phyloP scores from a whole-genome alignment of 1,140 invertebrate genomes.

The Asbolus verrucosus region DNA sequence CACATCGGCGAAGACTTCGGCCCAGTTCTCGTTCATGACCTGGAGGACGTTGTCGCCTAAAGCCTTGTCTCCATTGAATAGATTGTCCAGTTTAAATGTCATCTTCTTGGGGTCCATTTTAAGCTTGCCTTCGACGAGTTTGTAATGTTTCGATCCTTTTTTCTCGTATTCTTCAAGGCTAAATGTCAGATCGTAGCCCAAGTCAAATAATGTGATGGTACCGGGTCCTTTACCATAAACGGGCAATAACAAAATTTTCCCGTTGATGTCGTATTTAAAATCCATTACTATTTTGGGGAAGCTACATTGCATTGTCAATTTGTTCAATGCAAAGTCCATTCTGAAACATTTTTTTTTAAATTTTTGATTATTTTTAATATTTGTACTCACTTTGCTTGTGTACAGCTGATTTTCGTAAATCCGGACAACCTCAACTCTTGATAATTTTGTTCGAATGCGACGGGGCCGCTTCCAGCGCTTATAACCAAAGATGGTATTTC shows the following conservation, averaged over 20 bases:
- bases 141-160: conserved; percentile 10
- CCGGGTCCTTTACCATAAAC: conserved; percentile 3
- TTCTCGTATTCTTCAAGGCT: conserved; percentile 42
- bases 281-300: neutral
- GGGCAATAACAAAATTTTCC: conserved; percentile 17
- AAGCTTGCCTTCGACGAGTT: neutral
- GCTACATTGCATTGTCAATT: neutral
- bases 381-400: conserved; percentile 13
- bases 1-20: conserved; percentile 40
- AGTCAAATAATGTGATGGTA: conserved; percentile 1
- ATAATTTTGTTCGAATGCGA: conserved; percentile 36
- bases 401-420: conserved; percentile 5
- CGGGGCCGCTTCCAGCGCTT: conserved; percentile 31
- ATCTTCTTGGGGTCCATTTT: conserved; percentile 31
- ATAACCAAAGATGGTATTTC: conserved; percentile 38
- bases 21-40: conserved; percentile 44
- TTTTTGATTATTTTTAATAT: conserved; percentile 4
- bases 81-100: conserved; percentile 46
- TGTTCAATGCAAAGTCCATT: neutral
- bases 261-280: conserved; percentile 18
- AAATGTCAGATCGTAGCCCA: neutral
- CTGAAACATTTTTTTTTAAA: too few species aligned
- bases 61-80: conserved; percentile 42
- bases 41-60: conserved; percentile 30
- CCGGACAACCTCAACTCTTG: conserved; percentile 30